Evolutionary conservation across 2,113 vertebrate species (phyloP), one percentile per base, ranked within the genome.

Genomic region (Neolamprologus longior): DNA sequence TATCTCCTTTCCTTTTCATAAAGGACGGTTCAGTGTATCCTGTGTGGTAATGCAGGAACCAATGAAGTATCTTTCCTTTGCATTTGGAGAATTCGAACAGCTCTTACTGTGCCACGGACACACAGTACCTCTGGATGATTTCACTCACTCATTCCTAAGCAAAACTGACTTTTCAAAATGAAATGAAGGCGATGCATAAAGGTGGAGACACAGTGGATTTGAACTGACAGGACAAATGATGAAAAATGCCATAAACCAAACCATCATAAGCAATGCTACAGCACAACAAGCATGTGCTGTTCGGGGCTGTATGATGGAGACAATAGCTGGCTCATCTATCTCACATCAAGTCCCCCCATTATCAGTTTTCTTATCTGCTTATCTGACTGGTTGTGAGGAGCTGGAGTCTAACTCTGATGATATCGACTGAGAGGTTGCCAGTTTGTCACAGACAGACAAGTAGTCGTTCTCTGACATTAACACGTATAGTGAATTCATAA

Each of bases 161-260:
- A 71, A 76, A 73, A 76, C 9, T 76, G 68, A 47, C 68, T 76
- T 10, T 76, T 76, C 24, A 47, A 28, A 47, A 45, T 76, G 68
- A 40, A 47, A 17, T 47, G 40, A 47, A 76, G 68, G 24, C 0
- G 6, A 47, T 47, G 68, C 24, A 76, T 2, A 19, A 47, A 76
- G 40, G 42, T 17, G 40, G 9, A 47, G 24, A 28, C 71, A 76
- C 68, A 76, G 3, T 28, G 9, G 21, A 42, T 17, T 0, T 17
- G 40, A 76, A 76, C 21, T 76, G 71, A 76, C 42, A 47, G 24
- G 40, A 76, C 24, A 47, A 76, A 47, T 76, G 68, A 76, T 76
- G 40, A 76, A 47, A 76, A 47, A 28, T 76, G 40, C 24, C 14
- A 3, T 71, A 17, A 76, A 33, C 28, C 28, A 33, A 11, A 45